A percentile compares a stretch with the other conserved stretches of the same genome.
phyloP scores from a whole-genome alignment of 2,797 vertebrate species.

The Typhlichthys eigenmanni region DNA sequence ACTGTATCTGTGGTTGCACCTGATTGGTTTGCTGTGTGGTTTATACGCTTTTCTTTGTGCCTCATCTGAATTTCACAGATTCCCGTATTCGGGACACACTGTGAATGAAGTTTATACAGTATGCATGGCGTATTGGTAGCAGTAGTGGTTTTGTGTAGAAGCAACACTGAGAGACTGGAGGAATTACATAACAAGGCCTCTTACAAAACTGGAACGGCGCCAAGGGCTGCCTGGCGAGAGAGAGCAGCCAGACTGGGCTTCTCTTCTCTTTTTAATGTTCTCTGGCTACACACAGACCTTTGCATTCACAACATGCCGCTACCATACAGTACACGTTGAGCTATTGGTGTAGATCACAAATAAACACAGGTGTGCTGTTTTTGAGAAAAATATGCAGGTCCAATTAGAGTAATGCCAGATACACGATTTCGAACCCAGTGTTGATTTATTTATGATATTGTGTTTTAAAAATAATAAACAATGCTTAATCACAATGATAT shows the following conservation, averaged over 20 bases:
- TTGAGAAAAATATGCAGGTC: too few species aligned
- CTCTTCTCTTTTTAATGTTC: slow-evolving; percentile 67
- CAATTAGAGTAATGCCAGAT: too few species aligned
- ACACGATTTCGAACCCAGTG: too few species aligned
- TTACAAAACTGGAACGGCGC: slow-evolving; percentile 60
- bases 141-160: slow-evolving; percentile 22
- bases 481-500: too few species aligned
- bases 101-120: slow-evolving; percentile 2
- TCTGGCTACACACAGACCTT: slow-evolving; percentile 56
- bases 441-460: too few species aligned
- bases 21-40: too few species aligned
- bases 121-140: slow-evolving; percentile 11
- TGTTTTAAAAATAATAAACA: too few species aligned
- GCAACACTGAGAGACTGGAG: slow-evolving; percentile 15
- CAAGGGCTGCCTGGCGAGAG: slow-evolving; percentile 58
- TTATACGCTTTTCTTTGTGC: too few species aligned
- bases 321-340: slow-evolving; percentile 35
- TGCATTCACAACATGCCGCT: slow-evolving; percentile 43
- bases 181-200: slow-evolving; percentile 67
- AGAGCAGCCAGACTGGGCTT: slow-evolving; percentile 49
- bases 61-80: too few species aligned
- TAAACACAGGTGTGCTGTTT: too few species aligned
- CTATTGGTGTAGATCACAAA: background rate
- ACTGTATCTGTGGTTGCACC: too few species aligned
- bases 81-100: too few species aligned